Evolutionary conservation across 64 coral and sea anemone species (phyloP).

Genomic region (Acropora yongei): DNA sequence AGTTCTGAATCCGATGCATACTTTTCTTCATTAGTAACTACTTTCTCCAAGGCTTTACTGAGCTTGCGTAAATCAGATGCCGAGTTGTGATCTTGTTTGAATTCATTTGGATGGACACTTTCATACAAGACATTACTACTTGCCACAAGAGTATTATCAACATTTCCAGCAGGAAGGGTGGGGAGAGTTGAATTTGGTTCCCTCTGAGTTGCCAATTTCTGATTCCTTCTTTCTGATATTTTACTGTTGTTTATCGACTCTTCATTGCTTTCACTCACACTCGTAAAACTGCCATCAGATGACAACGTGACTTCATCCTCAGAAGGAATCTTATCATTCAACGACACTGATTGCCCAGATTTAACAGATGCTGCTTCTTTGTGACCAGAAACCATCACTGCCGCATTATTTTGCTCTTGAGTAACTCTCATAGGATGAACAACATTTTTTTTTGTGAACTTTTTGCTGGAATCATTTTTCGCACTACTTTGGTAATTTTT

Average conservation of each 20-base stretch:
- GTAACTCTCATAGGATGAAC: constrained; percentile 52
- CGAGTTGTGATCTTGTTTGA: constrained; percentile 35
- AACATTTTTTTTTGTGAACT: constrained; percentile 43
- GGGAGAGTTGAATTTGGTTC: constrained; percentile 83
- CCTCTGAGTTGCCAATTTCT: constrained; percentile 5
- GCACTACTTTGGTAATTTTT: constrained; percentile 68
- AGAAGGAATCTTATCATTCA: constrained; percentile 9
- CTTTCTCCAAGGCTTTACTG: constrained; percentile 23
- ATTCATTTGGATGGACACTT: constrained; percentile 19
- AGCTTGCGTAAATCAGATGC: constrained; percentile 60
- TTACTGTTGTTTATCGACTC: constrained; percentile 45
- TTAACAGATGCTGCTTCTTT: background rate
- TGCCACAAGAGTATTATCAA: constrained; percentile 31
- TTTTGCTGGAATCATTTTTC: constrained; percentile 24
- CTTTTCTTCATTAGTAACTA: constrained; percentile 6
- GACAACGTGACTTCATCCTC: background rate
- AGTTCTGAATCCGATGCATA: constrained; percentile 81
- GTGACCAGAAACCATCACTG: background rate
- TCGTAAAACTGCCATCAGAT: constrained; percentile 82
- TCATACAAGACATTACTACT: constrained; percentile 57
- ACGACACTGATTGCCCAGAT: background rate
- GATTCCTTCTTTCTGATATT: constrained; percentile 15
- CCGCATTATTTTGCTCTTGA: background rate
- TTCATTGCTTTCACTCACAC: constrained; percentile 72
- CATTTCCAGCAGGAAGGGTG: constrained; percentile 41